phyloP scores from a whole-genome alignment of 1,140 invertebrate genomes.

The Schlechtendalia chinensis region DNA sequence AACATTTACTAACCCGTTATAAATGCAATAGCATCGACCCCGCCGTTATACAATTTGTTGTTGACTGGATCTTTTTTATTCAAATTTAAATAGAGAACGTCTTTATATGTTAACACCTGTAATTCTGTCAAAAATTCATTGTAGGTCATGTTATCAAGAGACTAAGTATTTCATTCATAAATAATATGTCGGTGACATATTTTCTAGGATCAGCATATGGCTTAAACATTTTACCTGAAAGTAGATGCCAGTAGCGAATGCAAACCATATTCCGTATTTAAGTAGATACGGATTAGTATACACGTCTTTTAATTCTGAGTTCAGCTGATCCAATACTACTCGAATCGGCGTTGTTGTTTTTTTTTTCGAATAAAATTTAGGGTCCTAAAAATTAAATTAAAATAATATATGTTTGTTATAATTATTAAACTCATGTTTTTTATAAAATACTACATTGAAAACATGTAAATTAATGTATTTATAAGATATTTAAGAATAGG shows the following conservation, averaged over 20 bases:
- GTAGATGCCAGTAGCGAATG: not conserved
- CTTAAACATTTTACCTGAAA: conserved; percentile 7
- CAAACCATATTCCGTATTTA: conserved; percentile 10
- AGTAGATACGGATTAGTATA: conserved; percentile 16
- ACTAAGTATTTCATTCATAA: too few relatives aligned
- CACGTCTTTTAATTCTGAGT: conserved; percentile 14
- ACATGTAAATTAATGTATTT: too few relatives aligned
- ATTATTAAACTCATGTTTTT: too few relatives aligned
- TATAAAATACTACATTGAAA: too few relatives aligned
- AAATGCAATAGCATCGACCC: conserved; percentile 21
- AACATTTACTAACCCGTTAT: not conserved
- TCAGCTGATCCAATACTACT: conserved; percentile 14
- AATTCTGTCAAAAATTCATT: conserved; percentile 22
- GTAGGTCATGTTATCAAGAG: not conserved
- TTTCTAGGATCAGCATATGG: too few relatives aligned
- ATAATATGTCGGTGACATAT: too few relatives aligned
- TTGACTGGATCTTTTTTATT: conserved; percentile 12
- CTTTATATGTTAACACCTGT: conserved; percentile 35
- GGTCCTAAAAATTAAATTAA: not conserved
- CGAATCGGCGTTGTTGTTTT: not conserved
- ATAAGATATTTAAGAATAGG: too few relatives aligned
- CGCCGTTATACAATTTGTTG: conserved; percentile 41
- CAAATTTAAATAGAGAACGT: conserved; percentile 5
- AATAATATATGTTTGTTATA: too few relatives aligned
- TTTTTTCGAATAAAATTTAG: not conserved